Conservation (phyloP, 1,140 invertebrate genomes). For the Psilanteris sp. region DNA sequence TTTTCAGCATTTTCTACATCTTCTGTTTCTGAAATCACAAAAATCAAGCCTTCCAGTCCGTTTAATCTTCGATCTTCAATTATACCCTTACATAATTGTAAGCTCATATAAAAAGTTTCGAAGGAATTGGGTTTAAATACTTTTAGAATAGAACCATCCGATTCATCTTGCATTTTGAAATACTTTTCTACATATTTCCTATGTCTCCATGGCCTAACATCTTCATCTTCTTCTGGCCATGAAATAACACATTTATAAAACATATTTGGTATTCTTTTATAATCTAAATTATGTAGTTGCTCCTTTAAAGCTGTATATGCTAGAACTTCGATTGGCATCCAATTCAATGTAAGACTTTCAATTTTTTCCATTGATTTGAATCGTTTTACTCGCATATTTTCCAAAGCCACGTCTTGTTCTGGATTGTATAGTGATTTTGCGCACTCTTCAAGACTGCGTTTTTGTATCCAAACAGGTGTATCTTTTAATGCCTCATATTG, state of each 20-base stretch:
- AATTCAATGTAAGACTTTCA: background rate
- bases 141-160: slow-evolving; percentile 70
- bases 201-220: slow-evolving; percentile 66
- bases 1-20: slow-evolving; percentile 46
- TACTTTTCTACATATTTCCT: slow-evolving; percentile 71
- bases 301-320: slow-evolving; percentile 72
- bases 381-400: slow-evolving; percentile 75
- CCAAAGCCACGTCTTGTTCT: slow-evolving; percentile 79
- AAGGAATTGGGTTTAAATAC: slow-evolving; percentile 66
- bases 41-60: slow-evolving; percentile 72
- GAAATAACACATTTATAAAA: slow-evolving; percentile 86
- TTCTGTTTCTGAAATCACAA: slow-evolving; percentile 68
- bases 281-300: slow-evolving; percentile 63
- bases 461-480: slow-evolving; percentile 83
- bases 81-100: slow-evolving; percentile 71
- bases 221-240: slow-evolving; percentile 74
- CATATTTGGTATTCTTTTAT: slow-evolving; percentile 70
- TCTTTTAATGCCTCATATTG: slow-evolving; percentile 81
- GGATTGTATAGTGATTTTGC: slow-evolving; percentile 78
- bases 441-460: slow-evolving; percentile 78
- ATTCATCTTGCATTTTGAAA: slow-evolving; percentile 62
- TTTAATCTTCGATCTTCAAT: slow-evolving; percentile 62
- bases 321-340: slow-evolving; percentile 65
- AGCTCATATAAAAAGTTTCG: slow-evolving; percentile 71
- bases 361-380: slow-evolving; percentile 21